Evolutionary conservation across 2,888 invertebrate species (phyloP), one percentile per base, ranked within the genome.

Genomic region (Lucinisca nassula): DNA sequence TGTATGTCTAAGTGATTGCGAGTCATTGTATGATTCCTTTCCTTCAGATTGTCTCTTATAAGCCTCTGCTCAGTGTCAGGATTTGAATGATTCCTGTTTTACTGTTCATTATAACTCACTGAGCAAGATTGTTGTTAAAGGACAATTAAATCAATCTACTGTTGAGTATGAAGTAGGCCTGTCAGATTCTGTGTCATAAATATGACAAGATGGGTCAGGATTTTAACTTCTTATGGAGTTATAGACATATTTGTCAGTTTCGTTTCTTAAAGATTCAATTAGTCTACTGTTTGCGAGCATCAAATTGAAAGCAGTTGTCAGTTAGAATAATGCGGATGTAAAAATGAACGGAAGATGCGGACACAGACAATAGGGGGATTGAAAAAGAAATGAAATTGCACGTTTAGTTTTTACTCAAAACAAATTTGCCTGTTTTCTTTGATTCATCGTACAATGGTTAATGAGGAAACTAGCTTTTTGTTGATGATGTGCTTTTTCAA

Each of bases 181-280:
- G 67, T 67, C 67, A 67, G 32, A 67, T 67, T 35, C 35, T 67
- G 4, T 67, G 35, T 67, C 67, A 21, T 67, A 67, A 67, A 61
- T 12, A 67, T 67, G 67, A 67, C 67, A 67, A 17, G 67, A 35
- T 12, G 35, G 17, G 67, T 67, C 67, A 35, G 21, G 35, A 21
- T 32, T 67, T 67, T 32, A 67, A 67, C 67, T 67, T 67, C 67
- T 67, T 35, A n/a, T 35, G 12, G 35, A 67, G 67, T 67, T 67
- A 67, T 67, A 67, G 67, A 67, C 67, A 35, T 35, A 10, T 35
- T 67, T 67, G 67, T 67, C 67, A 67, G 6, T 67, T 67, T 67
- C 35, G 67, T 67, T 67, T 67, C 67, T 35, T 1, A 67, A 32
- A 67, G 67, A 67, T 67, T 67, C 67, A 67, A 67, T 67, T 67